Percentiles rank a stretch among this genome's conserved stretches.
These are phyloP conservation scores for Crioceris asparagi DNA, from an alignment of 2,888 invertebrate genomes.

Conservation along the genomic window DNA sequence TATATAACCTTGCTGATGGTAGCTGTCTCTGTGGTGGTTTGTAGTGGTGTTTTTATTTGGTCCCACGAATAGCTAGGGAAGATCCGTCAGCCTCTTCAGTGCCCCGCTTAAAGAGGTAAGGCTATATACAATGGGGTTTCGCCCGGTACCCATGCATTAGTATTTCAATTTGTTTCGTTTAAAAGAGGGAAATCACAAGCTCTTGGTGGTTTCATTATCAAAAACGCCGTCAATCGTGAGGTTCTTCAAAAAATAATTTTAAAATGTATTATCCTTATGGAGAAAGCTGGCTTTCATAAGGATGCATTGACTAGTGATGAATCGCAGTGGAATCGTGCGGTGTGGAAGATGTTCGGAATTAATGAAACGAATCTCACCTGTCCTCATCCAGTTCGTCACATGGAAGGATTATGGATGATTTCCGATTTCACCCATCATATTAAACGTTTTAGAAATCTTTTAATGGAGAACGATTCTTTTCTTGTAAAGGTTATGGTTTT, in stretches of 20 bases:
- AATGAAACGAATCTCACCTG: conserved; percentile 15
- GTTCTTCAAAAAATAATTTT: conserved; percentile 18
- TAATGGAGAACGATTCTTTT: too few species aligned
- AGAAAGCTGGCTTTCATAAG: conserved; percentile 15
- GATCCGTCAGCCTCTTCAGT: too few species aligned
- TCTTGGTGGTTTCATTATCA: conserved; percentile 22
- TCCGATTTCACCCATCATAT: conserved; percentile 23
- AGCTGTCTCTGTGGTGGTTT: too few species aligned
- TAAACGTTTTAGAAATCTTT: conserved; percentile 17
- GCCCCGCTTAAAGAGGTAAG: too few species aligned
- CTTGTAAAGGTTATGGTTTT: too few species aligned
- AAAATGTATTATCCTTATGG: conserved; percentile 19
- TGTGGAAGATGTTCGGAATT: conserved; percentile 20
- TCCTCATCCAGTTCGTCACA: conserved; percentile 16
- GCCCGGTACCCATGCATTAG: too few species aligned
- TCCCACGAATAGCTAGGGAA: too few species aligned
- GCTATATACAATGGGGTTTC: too few species aligned
- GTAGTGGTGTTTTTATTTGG: too few species aligned
- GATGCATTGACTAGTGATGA: conserved; percentile 21
- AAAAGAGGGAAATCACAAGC: background rate
- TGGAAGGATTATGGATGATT: conserved; percentile 18
- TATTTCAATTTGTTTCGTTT: conserved; percentile 17
- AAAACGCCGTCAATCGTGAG: conserved; percentile 14
- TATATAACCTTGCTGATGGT: too few species aligned
- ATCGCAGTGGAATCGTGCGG: conserved; percentile 15